Evolutionary conservation across 2,888 invertebrate species (phyloP).

Genomic region (Eupithecia subumbrata): DNA sequence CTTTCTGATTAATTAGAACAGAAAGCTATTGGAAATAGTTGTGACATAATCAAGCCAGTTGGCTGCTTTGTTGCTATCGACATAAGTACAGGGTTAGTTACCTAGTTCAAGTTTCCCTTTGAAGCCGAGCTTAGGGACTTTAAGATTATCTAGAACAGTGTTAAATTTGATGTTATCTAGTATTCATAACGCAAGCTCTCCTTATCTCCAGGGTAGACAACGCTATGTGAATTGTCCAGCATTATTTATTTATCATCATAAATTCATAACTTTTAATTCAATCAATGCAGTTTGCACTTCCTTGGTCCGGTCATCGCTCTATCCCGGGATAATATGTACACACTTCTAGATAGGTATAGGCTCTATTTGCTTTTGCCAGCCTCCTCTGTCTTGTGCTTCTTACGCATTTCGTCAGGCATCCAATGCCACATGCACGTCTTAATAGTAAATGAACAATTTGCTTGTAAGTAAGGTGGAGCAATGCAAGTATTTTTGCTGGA

Average conservation of each 20-base stretch:
- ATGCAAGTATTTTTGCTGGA: neutral
- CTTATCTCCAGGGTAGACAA: no score
- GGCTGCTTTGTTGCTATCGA: neutral
- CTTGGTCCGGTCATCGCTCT: neutral
- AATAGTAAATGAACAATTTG: neutral
- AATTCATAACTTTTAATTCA: neutral
- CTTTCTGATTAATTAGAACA: conserved; percentile 31
- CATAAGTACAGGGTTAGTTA: neutral
- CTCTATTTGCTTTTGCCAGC: neutral
- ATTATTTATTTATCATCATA: neutral
- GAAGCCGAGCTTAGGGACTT: neutral
- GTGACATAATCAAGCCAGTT: neutral
- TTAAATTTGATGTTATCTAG: neutral
- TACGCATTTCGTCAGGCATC: no score
- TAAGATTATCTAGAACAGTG: neutral
- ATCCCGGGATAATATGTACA: neutral
- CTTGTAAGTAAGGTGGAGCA: neutral
- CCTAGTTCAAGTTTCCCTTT: neutral
- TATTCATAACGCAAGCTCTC: no score
- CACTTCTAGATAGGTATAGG: neutral
- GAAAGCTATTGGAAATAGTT: conserved; percentile 17
- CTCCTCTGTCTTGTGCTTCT: neutral
- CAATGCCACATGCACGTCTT: neutral
- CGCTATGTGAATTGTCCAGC: no score
- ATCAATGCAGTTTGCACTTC: neutral